These are phyloP conservation scores for Nudaria mundana DNA, from an alignment of 2,888 invertebrate genomes.

Conservation along the genomic window DNA sequence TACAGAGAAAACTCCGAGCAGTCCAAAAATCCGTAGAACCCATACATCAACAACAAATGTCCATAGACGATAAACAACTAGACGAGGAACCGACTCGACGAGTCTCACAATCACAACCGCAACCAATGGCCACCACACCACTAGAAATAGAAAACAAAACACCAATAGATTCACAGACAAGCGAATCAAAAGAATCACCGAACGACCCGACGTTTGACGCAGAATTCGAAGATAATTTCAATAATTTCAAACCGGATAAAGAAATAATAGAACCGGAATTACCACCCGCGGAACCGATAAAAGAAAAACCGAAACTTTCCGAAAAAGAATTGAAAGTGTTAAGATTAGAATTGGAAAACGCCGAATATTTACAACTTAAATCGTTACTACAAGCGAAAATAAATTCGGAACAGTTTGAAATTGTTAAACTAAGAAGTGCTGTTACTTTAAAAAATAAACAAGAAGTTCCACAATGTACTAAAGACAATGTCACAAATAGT, in stretches of 20 bases:
- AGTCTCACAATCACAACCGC: conserved; percentile 36
- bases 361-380: conserved; percentile 84
- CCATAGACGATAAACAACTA: conserved; percentile 61
- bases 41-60: conserved; percentile 52
- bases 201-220: conserved; percentile 56
- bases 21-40: conserved; percentile 81
- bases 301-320: conserved; percentile 76
- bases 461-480: conserved; percentile 48
- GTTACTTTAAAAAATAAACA: conserved; percentile 75
- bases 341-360: conserved; percentile 84
- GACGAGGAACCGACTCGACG: conserved; percentile 50
- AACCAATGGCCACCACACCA: conserved; percentile 23
- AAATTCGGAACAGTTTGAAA: conserved; percentile 87
- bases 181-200: conserved; percentile 40
- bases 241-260: conserved; percentile 50
- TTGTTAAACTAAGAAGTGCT: conserved; percentile 82
- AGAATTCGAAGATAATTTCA: conserved; percentile 59
- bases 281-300: conserved; percentile 38
- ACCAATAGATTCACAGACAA: conserved; percentile 33
- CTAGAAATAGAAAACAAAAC: conserved; percentile 38
- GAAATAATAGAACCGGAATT: conserved; percentile 43
- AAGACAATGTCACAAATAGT: conserved; percentile 60
- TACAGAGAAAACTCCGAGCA: conserved; percentile 84
- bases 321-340: conserved; percentile 81
- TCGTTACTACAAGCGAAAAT: conserved; percentile 86